Evolutionary conservation across 37 sponge, comb jelly and placozoan genomes (phyloP).

Genomic region (Beroe forskalii): DNA sequence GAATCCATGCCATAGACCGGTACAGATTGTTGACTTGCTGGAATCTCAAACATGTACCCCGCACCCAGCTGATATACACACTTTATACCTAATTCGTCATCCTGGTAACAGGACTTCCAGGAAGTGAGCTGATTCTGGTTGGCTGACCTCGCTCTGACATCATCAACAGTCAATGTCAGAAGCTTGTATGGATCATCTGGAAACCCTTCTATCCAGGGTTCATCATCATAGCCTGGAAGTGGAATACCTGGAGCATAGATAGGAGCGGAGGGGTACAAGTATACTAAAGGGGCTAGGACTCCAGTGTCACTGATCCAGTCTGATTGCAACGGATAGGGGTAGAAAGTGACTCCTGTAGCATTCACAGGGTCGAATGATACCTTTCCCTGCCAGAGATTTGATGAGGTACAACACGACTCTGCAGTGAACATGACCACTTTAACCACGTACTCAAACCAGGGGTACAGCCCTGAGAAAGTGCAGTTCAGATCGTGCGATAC

Average conservation of each 20-base stretch:
- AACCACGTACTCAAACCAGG: slow-evolving; percentile 1
- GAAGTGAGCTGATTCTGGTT: neutral
- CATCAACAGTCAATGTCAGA: neutral
- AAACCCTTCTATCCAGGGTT: neutral
- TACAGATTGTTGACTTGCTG: neutral
- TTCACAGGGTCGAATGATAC: neutral
- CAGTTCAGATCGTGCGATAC: neutral
- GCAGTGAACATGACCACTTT: neutral
- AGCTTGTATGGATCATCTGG: neutral
- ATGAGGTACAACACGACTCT: neutral
- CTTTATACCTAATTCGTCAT: neutral
- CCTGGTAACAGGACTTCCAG: neutral
- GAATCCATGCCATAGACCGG: neutral
- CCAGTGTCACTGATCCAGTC: neutral
- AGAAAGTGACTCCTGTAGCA: neutral
- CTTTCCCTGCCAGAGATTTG: neutral
- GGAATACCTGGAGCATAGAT: neutral
- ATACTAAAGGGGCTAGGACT: neutral
- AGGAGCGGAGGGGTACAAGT: neutral
- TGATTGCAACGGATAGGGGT: slow-evolving; percentile 3
- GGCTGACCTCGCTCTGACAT: neutral
- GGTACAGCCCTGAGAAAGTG: slow-evolving; percentile 18
- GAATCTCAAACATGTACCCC: neutral
- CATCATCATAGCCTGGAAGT: neutral
- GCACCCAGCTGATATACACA: neutral